Percentiles rank a stretch among this genome's conserved stretches.
Conservation (phyloP, 2,113 vertebrate species). For the Ceyx melanurus region DNA sequence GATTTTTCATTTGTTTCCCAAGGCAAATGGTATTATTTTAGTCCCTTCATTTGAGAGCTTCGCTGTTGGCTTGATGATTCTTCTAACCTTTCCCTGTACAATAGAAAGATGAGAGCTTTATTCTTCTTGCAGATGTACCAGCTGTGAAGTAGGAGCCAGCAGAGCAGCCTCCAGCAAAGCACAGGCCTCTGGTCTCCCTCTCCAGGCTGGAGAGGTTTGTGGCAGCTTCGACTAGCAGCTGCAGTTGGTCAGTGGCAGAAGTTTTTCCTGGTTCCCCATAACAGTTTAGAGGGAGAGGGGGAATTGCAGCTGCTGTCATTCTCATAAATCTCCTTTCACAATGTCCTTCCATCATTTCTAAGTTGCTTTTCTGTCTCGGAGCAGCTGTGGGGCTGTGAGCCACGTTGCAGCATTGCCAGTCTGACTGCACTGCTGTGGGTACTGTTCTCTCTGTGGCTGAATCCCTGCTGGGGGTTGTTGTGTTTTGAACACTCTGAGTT, state of each 20-base stretch:
- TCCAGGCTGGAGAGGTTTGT: not conserved
- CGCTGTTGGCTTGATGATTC: not conserved
- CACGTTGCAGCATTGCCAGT: not conserved
- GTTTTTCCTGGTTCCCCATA: not conserved
- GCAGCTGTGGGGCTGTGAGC: not conserved
- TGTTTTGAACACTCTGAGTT: not conserved
- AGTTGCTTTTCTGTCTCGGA: not conserved
- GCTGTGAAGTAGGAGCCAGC: not conserved
- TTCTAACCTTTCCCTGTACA: not conserved
- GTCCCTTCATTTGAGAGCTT: not conserved
- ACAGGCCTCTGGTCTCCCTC: not conserved
- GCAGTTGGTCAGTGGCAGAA: not conserved
- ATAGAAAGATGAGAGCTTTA: not conserved
- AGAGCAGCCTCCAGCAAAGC: not conserved
- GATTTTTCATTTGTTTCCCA: not conserved
- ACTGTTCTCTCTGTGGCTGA: not conserved
- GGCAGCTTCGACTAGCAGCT: not conserved
- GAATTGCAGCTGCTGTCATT: not conserved
- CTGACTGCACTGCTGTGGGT: not conserved
- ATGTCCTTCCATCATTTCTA: not conserved
- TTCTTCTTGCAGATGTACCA: not conserved
- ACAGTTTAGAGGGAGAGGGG: not conserved
- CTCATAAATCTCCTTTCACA: not conserved
- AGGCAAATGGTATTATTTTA: not conserved
- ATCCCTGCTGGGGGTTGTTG: rapidly evolving